Conservation (phyloP, 1,140 invertebrate genomes). For the Papilio machaon region DNA sequence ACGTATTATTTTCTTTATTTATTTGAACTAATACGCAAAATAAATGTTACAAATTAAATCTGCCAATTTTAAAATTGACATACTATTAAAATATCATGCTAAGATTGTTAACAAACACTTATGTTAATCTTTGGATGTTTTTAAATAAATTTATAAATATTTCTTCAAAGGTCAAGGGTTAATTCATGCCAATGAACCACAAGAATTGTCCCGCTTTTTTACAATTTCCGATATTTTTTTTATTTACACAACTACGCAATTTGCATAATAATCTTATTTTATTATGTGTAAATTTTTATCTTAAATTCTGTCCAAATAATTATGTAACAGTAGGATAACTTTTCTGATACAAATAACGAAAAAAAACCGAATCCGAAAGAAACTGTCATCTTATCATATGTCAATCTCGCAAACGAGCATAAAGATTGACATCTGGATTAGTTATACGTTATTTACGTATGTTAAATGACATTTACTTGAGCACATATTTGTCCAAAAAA, state of each 20-base stretch:
- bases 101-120: background rate
- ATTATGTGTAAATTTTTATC: background rate
- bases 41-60: too few relatives aligned
- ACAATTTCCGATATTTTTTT: background rate
- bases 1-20: too few relatives aligned
- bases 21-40: too few relatives aligned
- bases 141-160: background rate
- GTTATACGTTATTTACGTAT: constrained; percentile 1
- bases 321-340: background rate
- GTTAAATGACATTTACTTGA: constrained; percentile 10
- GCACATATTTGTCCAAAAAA: constrained; percentile 45
- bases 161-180: background rate
- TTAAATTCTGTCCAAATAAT: background rate
- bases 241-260: background rate
- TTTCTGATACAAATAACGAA: background rate
- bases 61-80: too few relatives aligned
- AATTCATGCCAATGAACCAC: background rate
- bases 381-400: background rate
- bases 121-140: background rate
- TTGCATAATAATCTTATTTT: background rate
- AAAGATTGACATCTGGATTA: constrained; percentile 7
- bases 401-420: constrained; percentile 3
- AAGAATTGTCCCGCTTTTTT: background rate
- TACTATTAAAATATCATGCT: too few relatives aligned
- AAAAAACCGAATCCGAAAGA: background rate